A percentile compares a stretch with the other conserved stretches of the same genome.
phyloP scores from a whole-genome alignment of 2,888 invertebrate species.

The Lasioglossum vierecki region DNA sequence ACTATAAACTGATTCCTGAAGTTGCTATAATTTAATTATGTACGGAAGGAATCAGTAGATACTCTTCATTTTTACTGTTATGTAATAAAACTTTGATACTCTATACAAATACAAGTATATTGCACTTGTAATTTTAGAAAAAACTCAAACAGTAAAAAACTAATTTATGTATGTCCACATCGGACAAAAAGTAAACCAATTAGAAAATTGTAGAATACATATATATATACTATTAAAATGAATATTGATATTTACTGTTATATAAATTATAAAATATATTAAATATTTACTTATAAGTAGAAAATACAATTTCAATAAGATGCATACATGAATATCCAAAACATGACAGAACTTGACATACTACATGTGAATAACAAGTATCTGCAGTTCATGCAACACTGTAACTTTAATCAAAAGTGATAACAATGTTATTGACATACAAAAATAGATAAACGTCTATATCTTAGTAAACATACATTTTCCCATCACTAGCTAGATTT shows the following conservation, averaged over 20 bases:
- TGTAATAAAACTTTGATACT: background rate
- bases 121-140: background rate
- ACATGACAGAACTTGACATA: background rate
- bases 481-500: background rate
- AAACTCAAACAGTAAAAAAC: background rate
- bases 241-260: no score
- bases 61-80: background rate
- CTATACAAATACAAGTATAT: background rate
- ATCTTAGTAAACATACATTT: background rate
- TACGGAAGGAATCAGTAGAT: background rate
- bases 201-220: no score
- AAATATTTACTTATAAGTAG: background rate
- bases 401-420: background rate
- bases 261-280: background rate
- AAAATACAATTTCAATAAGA: background rate
- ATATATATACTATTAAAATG: no score
- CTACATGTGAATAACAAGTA: background rate
- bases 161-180: background rate
- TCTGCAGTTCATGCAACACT: background rate
- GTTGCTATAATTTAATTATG: background rate
- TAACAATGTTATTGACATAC: background rate
- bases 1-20: background rate
- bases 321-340: background rate
- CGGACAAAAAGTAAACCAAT: background rate
- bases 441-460: background rate